phyloP scores from a whole-genome alignment of 2,888 invertebrate genomes.

The Nudaria mundana region DNA sequence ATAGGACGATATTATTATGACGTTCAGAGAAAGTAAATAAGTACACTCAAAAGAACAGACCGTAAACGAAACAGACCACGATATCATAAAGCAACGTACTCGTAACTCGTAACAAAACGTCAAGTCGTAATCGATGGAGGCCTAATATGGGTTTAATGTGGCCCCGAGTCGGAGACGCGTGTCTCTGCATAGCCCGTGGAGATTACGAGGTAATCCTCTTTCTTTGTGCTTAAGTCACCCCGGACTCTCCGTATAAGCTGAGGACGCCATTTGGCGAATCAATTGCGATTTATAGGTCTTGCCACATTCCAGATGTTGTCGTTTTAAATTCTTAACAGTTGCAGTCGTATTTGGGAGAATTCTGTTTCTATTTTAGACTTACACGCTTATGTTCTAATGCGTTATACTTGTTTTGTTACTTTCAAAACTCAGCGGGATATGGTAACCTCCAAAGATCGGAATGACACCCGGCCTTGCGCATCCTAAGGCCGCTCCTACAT shows the following conservation, averaged over 20 bases:
- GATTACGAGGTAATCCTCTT: conserved; percentile 70
- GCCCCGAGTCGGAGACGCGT: conserved; percentile 56
- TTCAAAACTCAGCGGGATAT: no score
- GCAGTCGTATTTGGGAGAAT: neutral
- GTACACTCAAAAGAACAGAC: conserved; percentile 1
- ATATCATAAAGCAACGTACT: conserved; percentile 40
- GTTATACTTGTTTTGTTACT: no score
- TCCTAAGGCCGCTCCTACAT: no score
- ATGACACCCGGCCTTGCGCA: no score
- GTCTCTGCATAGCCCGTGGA: conserved; percentile 58
- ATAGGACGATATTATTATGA: no score
- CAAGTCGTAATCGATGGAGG: conserved; percentile 63
- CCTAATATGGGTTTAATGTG: conserved; percentile 73
- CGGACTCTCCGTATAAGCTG: conserved; percentile 43
- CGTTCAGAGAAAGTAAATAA: neutral
- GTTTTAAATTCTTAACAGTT: conserved; percentile 22
- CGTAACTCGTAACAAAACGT: conserved; percentile 47
- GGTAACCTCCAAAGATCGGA: no score
- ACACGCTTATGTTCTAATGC: no score
- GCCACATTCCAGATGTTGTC: conserved; percentile 20
- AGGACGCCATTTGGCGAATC: conserved; percentile 48
- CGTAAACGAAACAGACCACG: conserved; percentile 19
- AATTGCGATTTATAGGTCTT: conserved; percentile 50
- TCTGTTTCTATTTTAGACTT: no score
- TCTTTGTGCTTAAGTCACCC: conserved; percentile 66